Evolutionary conservation across 2,797 vertebrate species (phyloP), one percentile per base, ranked within the genome.

Genomic region (Scomberomorus guttatus): DNA sequence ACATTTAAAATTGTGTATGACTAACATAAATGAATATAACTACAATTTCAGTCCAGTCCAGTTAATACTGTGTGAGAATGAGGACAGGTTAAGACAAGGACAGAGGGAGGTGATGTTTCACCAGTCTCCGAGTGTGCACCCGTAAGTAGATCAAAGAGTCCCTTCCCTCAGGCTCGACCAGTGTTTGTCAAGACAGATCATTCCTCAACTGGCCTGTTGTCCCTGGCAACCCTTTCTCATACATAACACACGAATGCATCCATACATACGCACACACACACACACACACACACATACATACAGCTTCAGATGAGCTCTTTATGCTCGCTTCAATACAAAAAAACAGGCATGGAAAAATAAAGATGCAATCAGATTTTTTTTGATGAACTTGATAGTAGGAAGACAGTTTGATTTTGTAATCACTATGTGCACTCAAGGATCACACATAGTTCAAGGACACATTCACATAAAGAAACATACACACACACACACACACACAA

Each of bases 161-260:
- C 66, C 75, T 82, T 80, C 84, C 83, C 72, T 82, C 77, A 60
- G 79, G 83, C 79, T 72, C 22, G 6, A 84, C 75, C 54, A 65
- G 68, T 75, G 75, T 91, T 87, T 91, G 89, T 91, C 78, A 73
- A 82, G 84, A 82, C 72, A 74, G 77, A 90, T 92, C 81, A 82
- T 86, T 85, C 72, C 73, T 90, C 86, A 83, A 81, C 83, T 64
- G 60, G 80, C 70, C 75, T 71, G 83, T 85, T 85, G 84, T 88
- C 81, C 80, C 68, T 85, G 65, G 89, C 76, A 89, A 88, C 82
- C 70, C 50, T 15, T 66, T 75, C 61, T 74, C 37, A 78, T 78
- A 65, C 64, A 67, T 51, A 66, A 71, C 34, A 42, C 75, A 74
- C 42, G 37, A 18, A 63, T 18, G 14, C 74, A 64, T 52, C 5